These are phyloP conservation scores for Lanistes nyassanus DNA, from an alignment of 1,140 invertebrate species.

Conservation along the genomic window DNA sequence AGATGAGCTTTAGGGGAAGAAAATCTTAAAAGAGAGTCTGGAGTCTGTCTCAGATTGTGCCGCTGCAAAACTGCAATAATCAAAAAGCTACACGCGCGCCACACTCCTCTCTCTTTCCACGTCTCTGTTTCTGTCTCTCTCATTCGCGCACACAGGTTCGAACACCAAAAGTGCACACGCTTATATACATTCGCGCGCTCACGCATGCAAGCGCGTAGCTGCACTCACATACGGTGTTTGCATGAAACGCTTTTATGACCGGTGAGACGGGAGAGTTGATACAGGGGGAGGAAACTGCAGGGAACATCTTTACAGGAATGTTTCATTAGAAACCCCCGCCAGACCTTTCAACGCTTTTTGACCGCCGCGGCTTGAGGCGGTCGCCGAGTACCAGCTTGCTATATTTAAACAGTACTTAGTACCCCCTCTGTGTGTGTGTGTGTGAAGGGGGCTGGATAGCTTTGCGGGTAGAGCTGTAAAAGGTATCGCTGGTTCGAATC, in stretches of 20 bases:
- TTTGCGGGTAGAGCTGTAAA: too few relatives aligned
- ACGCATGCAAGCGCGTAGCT: neutral
- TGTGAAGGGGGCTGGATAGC: too few relatives aligned
- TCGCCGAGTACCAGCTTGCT: neutral
- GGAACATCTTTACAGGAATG: neutral
- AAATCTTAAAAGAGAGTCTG: neutral
- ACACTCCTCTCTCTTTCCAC: neutral
- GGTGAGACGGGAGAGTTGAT: too few relatives aligned
- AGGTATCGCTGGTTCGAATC: too few relatives aligned
- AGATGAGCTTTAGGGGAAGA: neutral
- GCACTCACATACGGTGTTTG: neutral
- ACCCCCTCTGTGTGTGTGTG: too few relatives aligned
- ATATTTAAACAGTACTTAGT: too few relatives aligned
- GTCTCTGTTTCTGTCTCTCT: conserved; percentile 13
- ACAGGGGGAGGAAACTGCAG: too few relatives aligned
- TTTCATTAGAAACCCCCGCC: neutral
- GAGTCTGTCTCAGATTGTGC: neutral
- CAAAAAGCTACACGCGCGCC: neutral
- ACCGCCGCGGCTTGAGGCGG: neutral
- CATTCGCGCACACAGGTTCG: neutral
- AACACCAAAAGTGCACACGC: neutral
- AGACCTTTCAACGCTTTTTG: neutral
- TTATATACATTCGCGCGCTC: neutral
- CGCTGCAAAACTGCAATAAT: neutral
- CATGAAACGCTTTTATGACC: too few relatives aligned